Evolutionary conservation across 2,797 vertebrate species (phyloP).

Genomic region (Poeciliopsis paucimaculata): DNA sequence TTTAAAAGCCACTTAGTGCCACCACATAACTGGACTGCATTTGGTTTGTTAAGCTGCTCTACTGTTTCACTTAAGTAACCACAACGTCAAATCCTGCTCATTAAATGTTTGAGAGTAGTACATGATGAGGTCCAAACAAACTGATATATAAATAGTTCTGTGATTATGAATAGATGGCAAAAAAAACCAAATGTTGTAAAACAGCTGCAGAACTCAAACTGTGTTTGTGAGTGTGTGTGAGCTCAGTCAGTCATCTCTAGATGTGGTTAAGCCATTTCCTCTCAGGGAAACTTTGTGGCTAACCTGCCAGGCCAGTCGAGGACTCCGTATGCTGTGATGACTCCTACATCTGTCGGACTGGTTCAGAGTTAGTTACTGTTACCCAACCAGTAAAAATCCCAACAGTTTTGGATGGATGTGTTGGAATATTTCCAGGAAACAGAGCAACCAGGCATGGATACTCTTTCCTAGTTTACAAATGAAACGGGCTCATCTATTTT

Average conservation of each 20-base stretch:
- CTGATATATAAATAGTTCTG: slow-evolving; percentile 32
- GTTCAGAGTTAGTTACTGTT: slow-evolving; percentile 48
- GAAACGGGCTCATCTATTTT: slow-evolving; percentile 47
- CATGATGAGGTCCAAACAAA: slow-evolving; percentile 31
- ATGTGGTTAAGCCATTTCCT: slow-evolving; percentile 73
- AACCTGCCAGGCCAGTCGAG: slow-evolving; percentile 64
- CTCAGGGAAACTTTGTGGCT: slow-evolving; percentile 61
- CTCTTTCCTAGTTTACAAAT: slow-evolving; percentile 56
- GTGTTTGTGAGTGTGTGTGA: slow-evolving; percentile 40
- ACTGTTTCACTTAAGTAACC: slow-evolving; percentile 18
- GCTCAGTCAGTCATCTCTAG: slow-evolving; percentile 51
- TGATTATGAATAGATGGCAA: slow-evolving; percentile 45
- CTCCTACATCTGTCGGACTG: slow-evolving; percentile 69
- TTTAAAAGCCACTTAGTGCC: slow-evolving; percentile 51
- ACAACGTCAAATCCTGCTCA: slow-evolving; percentile 22
- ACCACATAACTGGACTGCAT: slow-evolving; percentile 50
- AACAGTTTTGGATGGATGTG: slow-evolving; percentile 8
- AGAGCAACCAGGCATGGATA: slow-evolving; percentile 41
- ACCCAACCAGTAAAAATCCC: slow-evolving; percentile 28
- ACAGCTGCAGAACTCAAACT: slow-evolving; percentile 34
- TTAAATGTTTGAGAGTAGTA: slow-evolving; percentile 27
- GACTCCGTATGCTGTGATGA: slow-evolving; percentile 55
- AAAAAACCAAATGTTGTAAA: slow-evolving; percentile 39
- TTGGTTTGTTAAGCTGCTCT: slow-evolving; percentile 36
- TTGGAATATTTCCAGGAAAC: slow-evolving; percentile 51